Conservation (phyloP, 2,888 invertebrate genomes). For the Aporophyla lueneburgensis region DNA sequence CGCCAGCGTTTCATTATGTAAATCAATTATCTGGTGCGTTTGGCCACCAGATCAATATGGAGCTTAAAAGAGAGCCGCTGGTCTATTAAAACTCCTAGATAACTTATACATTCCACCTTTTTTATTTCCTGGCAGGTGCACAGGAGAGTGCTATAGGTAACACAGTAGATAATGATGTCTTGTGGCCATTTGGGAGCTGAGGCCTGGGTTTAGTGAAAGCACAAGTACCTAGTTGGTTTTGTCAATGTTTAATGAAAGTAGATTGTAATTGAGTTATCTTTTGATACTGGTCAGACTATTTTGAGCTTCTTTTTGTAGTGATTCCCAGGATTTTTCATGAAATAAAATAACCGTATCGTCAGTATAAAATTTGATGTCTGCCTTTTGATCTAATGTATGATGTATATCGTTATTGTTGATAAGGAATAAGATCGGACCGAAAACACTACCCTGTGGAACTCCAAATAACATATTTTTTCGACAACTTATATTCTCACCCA, state of each 20-base stretch:
- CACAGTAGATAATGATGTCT: no score
- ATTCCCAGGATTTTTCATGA: background rate
- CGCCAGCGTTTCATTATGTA: no score
- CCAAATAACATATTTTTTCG: background rate
- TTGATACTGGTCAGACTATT: background rate
- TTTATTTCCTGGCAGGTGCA: no score
- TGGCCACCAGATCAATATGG: no score
- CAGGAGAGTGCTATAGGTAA: no score
- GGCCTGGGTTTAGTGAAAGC: background rate
- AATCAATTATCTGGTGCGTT: no score
- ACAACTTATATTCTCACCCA: background rate
- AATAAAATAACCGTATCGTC: background rate
- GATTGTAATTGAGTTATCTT: background rate
- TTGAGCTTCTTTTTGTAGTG: background rate
- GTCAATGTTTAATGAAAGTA: background rate
- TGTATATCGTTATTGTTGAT: background rate
- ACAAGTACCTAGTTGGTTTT: background rate
- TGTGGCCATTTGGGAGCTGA: no score
- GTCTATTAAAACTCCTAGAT: no score
- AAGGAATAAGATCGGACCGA: conserved; percentile 2
- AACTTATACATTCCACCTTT: no score
- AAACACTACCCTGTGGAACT: no score
- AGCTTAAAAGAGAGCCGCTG: no score
- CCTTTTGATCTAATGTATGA: background rate
- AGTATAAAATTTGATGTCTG: background rate